Conservation (phyloP, 2,888 invertebrate genomes). For the Zonitis immaculata region DNA sequence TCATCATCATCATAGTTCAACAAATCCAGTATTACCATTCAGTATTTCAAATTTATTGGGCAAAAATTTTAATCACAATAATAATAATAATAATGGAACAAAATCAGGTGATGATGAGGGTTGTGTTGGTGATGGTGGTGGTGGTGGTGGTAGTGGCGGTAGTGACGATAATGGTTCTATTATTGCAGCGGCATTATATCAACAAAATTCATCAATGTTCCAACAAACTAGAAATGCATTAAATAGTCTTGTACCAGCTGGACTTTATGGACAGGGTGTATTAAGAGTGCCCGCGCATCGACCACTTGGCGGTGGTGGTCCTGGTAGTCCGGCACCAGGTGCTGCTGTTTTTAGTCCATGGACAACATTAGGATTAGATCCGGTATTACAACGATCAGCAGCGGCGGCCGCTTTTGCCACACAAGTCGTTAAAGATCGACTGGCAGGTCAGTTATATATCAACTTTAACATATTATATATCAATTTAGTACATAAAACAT, state of each 20-base stretch:
- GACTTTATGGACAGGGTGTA: conserved; percentile 63
- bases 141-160: not conserved
- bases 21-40: conserved; percentile 63
- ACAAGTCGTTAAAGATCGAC: conserved; percentile 76
- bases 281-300: conserved; percentile 79
- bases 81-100: not conserved
- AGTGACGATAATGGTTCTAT: conserved; percentile 13
- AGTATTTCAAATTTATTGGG: conserved; percentile 77
- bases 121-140: not conserved
- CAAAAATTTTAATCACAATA: conserved; percentile 63
- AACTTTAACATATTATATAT: too few relatives aligned
- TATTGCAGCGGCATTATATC: conserved; percentile 27
- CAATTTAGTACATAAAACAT: too few relatives aligned
- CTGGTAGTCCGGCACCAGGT: conserved; percentile 44
- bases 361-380: conserved; percentile 54
- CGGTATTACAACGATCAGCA: conserved; percentile 61
- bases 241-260: conserved; percentile 45
- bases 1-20: conserved; percentile 44
- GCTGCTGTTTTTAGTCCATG: conserved; percentile 46
- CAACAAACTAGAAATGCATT: conserved; percentile 38
- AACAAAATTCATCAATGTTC: conserved; percentile 38
- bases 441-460: conserved; percentile 62
- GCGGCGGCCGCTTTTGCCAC: conserved; percentile 72
- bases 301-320: conserved; percentile 54
- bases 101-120: conserved; percentile 44